Percentiles rank a stretch among this genome's conserved stretches.
These are phyloP conservation scores for Drosophila basisetae DNA, from an alignment of 2,888 invertebrate genomes.

Conservation along the genomic window DNA sequence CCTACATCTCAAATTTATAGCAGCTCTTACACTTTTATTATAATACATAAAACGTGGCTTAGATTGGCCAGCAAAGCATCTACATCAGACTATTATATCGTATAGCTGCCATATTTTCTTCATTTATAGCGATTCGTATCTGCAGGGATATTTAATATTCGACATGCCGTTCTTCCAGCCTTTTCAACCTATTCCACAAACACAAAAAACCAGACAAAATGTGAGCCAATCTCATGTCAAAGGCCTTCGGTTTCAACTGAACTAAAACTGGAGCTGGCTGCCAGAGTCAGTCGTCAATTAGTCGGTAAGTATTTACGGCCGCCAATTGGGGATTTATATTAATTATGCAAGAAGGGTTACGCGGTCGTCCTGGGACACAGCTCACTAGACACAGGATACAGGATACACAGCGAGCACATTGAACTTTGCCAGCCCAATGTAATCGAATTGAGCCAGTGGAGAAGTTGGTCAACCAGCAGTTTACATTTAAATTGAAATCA, in stretches of 20 bases:
- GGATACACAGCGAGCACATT: constrained; percentile 52
- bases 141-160: no score
- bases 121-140: neutral
- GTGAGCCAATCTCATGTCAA: constrained; percentile 24
- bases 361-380: constrained; percentile 50
- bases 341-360: constrained; percentile 67
- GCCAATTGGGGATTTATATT: constrained; percentile 27
- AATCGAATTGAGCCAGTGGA: neutral
- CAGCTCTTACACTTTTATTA: neutral
- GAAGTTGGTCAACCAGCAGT: constrained; percentile 38
- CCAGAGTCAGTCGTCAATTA: constrained; percentile 4
- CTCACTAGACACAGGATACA: constrained; percentile 2
- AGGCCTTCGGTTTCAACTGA: constrained; percentile 20
- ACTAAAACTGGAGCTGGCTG: neutral
- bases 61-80: neutral
- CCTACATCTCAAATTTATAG: neutral
- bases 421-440: constrained; percentile 55
- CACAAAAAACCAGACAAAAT: constrained; percentile 1
- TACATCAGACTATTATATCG: neutral
- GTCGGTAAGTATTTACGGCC: neutral
- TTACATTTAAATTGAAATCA: constrained; percentile 12
- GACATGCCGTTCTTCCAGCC: neutral
- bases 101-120: neutral
- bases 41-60: neutral
- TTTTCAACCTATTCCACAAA: neutral